Percentiles rank a stretch among this genome's conserved stretches.
These are phyloP conservation scores for Peromyscus eremicus DNA, from an alignment of 2,797 vertebrate species.

Conservation along the genomic window DNA sequence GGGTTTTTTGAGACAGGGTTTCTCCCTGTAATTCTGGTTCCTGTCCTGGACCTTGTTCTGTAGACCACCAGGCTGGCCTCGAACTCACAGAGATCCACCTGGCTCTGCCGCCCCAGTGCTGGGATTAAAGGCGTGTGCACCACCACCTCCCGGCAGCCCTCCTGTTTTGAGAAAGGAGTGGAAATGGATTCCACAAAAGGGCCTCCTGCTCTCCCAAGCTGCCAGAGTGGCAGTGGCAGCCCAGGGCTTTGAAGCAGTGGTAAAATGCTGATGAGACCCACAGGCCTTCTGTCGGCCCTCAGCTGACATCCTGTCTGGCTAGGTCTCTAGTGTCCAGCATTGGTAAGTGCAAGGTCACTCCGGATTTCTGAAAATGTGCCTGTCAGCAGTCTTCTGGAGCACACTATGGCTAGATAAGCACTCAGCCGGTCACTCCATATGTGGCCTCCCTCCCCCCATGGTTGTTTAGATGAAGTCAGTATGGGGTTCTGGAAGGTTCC, in stretches of 20 bases:
- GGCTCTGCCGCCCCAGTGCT: too few species aligned
- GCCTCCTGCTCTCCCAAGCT: background rate
- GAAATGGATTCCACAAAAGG: background rate
- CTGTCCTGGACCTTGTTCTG: too few species aligned
- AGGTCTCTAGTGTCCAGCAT: background rate
- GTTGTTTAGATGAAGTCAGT: conserved; percentile 11
- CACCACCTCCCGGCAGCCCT: background rate
- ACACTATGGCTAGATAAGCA: background rate
- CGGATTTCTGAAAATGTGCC: background rate
- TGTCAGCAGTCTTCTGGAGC: conserved; percentile 1
- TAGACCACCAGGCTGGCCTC: too few species aligned
- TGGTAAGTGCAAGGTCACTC: background rate
- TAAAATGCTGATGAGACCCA: background rate
- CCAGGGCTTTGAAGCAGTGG: background rate
- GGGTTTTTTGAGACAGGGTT: too few species aligned
- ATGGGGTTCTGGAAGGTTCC: conserved; percentile 42
- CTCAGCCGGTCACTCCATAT: background rate
- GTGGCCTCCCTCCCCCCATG: background rate
- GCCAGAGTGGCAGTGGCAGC: too few species aligned
- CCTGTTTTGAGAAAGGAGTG: background rate
- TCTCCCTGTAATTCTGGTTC: too few species aligned
- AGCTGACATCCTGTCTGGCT: background rate
- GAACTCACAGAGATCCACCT: too few species aligned
- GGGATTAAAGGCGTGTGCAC: too few species aligned
- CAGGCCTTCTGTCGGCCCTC: background rate